phyloP scores from a whole-genome alignment of 2,888 invertebrate genomes.

The Invenusta paracnida region DNA sequence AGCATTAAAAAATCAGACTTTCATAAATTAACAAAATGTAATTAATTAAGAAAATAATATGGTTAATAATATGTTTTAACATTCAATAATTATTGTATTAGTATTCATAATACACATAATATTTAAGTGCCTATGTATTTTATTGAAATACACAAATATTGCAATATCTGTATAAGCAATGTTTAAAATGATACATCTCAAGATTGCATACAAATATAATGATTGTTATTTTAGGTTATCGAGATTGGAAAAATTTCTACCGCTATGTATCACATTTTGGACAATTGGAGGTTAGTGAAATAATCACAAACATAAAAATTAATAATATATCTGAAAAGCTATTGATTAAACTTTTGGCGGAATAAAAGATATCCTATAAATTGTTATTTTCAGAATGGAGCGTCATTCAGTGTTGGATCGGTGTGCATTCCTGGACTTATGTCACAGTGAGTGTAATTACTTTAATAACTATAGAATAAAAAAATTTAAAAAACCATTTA shows the following conservation, averaged over 20 bases:
- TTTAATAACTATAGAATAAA: background rate
- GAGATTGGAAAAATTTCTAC: constrained; percentile 53
- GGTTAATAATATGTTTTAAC: too few species aligned
- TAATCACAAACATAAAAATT: constrained; percentile 65
- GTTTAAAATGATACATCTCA: too few species aligned
- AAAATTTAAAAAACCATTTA: background rate
- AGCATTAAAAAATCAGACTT: too few species aligned
- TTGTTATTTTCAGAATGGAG: constrained; percentile 64
- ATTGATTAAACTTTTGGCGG: too few species aligned
- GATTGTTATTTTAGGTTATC: constrained; percentile 44
- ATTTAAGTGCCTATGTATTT: background rate
- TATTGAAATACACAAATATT: background rate
- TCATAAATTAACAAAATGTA: too few species aligned
- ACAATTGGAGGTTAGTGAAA: constrained; percentile 50
- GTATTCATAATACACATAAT: background rate
- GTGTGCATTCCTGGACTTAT: constrained; percentile 64
- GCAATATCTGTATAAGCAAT: too few species aligned
- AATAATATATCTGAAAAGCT: too few species aligned
- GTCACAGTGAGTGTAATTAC: constrained; percentile 64
- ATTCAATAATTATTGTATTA: too few species aligned
- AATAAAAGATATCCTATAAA: too few species aligned
- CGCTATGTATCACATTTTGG: constrained; percentile 54
- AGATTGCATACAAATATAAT: too few species aligned
- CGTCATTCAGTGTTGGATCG: constrained; percentile 64
- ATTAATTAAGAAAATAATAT: too few species aligned